Evolutionary conservation across 1,140 invertebrate genomes (phyloP).

Genomic region (Drosophila tani): DNA sequence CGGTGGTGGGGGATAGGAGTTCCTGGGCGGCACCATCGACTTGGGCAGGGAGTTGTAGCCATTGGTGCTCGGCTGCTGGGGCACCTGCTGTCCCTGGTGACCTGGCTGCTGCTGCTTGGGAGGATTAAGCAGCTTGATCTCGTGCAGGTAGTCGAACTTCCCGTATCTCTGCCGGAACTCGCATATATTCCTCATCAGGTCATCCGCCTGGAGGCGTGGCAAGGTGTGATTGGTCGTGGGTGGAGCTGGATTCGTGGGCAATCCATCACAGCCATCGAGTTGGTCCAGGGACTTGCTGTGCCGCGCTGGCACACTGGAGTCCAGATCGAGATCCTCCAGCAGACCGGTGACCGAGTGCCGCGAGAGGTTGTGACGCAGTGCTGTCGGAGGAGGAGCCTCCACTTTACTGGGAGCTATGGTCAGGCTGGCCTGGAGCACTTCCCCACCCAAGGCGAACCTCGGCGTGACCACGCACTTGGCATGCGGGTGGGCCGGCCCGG

Average conservation of each 20-base stretch:
- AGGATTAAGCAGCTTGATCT: conserved; percentile 82
- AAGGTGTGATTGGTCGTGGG: conserved; percentile 50
- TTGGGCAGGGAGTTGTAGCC: conserved; percentile 84
- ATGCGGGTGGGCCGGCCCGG: conserved; percentile 63
- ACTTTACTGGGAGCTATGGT: conserved; percentile 83
- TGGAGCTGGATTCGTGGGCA: conserved; percentile 22
- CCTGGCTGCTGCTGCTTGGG: conserved; percentile 59
- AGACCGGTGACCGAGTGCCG: conserved; percentile 87
- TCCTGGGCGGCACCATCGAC: conserved; percentile 86
- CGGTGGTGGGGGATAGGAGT: conserved; percentile 87
- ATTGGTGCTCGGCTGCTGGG: conserved; percentile 20
- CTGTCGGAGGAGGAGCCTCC: conserved; percentile 5
- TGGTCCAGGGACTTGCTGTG: conserved; percentile 93
- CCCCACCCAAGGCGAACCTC: conserved; percentile 77
- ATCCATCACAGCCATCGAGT: conserved; percentile 85
- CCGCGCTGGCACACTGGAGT: conserved; percentile 85
- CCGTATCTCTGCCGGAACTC: conserved; percentile 88
- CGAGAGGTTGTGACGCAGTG: conserved; percentile 84
- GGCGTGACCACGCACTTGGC: conserved; percentile 81
- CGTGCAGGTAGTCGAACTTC: conserved; percentile 81
- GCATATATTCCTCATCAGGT: conserved; percentile 86
- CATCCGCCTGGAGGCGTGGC: conserved; percentile 75
- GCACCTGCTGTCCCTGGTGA: conserved; percentile 11
- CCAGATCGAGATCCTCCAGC: conserved; percentile 83
- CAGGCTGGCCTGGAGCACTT: conserved; percentile 84